Percentiles rank a stretch among this genome's conserved stretches.
phyloP scores from a whole-genome alignment of 2,888 invertebrate species.

The Globia sparganii region DNA sequence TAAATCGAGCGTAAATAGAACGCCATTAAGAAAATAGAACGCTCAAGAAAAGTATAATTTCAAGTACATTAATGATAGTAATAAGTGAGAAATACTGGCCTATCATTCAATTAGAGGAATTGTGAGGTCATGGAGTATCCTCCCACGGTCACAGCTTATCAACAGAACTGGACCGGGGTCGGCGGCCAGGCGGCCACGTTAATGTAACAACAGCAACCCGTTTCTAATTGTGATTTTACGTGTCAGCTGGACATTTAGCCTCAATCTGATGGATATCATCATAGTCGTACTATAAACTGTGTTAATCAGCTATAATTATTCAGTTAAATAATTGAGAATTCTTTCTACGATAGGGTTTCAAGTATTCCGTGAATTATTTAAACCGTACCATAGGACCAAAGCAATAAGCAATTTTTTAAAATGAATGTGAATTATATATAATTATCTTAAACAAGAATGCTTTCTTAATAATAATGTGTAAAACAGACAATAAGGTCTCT shows the following conservation, averaged over 20 bases:
- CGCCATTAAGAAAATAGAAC: slow-evolving; percentile 48
- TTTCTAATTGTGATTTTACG: slow-evolving; percentile 65
- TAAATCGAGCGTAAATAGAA: slow-evolving; percentile 46
- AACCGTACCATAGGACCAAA: neutral
- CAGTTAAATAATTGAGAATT: neutral
- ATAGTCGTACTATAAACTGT: slow-evolving; percentile 1
- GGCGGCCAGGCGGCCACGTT: slow-evolving; percentile 59
- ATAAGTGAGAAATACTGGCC: slow-evolving; percentile 64
- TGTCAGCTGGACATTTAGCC: slow-evolving; percentile 42
- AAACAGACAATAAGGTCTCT: slow-evolving; percentile 1
- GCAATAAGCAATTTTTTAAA: neutral
- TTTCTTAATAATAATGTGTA: slow-evolving; percentile 9
- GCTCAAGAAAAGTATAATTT: slow-evolving; percentile 44
- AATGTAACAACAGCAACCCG: slow-evolving; percentile 57
- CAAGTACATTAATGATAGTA: slow-evolving; percentile 52
- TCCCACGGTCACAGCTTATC: slow-evolving; percentile 81
- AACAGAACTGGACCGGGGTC: slow-evolving; percentile 77
- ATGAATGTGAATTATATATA: neutral
- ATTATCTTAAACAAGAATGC: neutral
- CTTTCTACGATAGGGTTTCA: neutral
- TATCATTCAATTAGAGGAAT: slow-evolving; percentile 83
- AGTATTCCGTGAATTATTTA: neutral
- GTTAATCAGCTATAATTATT: slow-evolving; percentile 6
- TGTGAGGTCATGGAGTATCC: slow-evolving; percentile 82
- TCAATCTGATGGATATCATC: slow-evolving; percentile 21